Evolutionary conservation across 1,140 invertebrate genomes (phyloP).

Genomic region (Megalopta genalis): DNA sequence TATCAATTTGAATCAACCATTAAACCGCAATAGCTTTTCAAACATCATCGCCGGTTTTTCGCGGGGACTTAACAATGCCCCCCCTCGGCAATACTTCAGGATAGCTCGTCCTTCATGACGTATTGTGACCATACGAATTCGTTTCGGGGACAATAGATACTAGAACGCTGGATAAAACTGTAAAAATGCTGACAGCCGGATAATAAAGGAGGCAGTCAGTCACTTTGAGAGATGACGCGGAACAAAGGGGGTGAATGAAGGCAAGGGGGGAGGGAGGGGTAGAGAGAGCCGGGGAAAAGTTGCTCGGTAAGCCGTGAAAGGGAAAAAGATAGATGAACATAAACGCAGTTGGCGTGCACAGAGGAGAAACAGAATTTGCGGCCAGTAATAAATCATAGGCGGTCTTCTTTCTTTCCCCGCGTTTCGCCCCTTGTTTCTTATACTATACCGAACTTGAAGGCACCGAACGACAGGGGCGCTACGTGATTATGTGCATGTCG

Average conservation of each 20-base stretch:
- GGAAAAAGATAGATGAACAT: slow-evolving; percentile 80
- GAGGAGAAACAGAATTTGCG: slow-evolving; percentile 79
- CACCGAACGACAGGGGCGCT: slow-evolving; percentile 45
- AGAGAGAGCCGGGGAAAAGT: slow-evolving; percentile 11
- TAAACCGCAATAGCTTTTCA: slow-evolving; percentile 54
- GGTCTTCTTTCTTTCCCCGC: slow-evolving; percentile 61
- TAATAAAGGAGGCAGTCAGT: slow-evolving; percentile 81
- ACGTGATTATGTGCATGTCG: slow-evolving; percentile 48
- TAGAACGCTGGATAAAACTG: slow-evolving; percentile 77
- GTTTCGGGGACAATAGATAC: slow-evolving; percentile 62
- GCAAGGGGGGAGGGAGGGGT: neutral
- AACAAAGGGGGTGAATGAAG: slow-evolving; percentile 69
- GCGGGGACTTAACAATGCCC: slow-evolving; percentile 9
- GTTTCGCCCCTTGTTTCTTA: slow-evolving; percentile 55
- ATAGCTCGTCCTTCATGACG: slow-evolving; percentile 45
- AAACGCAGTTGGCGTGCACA: slow-evolving; percentile 77
- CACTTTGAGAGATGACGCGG: slow-evolving; percentile 79
- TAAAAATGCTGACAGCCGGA: slow-evolving; percentile 81
- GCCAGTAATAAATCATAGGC: slow-evolving; percentile 79
- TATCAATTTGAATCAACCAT: slow-evolving; percentile 16
- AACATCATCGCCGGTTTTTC: slow-evolving; percentile 28
- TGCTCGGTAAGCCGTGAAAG: slow-evolving; percentile 78
- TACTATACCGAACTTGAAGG: slow-evolving; percentile 38
- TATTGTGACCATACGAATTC: slow-evolving; percentile 63
- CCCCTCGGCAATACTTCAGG: slow-evolving; percentile 16